Evolutionary conservation across 2,888 invertebrate species (phyloP).

Genomic region (Ectemnius continuus): DNA sequence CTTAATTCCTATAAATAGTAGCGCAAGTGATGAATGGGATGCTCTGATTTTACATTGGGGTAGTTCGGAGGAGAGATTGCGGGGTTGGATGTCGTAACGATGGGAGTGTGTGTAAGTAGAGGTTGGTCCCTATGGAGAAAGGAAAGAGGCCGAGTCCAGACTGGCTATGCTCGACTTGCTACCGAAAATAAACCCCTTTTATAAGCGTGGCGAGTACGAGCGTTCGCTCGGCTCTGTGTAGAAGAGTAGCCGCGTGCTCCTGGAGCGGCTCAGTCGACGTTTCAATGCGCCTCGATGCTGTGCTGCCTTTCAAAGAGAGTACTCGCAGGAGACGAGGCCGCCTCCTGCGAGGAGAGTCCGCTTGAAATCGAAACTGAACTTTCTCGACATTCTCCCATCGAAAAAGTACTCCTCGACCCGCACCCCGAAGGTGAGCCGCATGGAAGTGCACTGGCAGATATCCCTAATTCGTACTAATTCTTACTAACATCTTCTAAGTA

Average conservation of each 20-base stretch:
- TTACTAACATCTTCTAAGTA: background rate
- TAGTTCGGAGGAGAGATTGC: too few relatives aligned
- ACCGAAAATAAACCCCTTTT: constrained; percentile 56
- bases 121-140: constrained; percentile 21
- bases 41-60: too few relatives aligned
- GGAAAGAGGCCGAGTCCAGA: constrained; percentile 15
- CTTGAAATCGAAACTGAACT: constrained; percentile 22
- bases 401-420: constrained; percentile 27
- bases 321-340: constrained; percentile 49
- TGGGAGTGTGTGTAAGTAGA: background rate
- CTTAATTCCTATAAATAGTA: too few relatives aligned
- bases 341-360: constrained; percentile 39
- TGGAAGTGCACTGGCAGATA: background rate
- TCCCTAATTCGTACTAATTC: background rate
- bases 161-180: constrained; percentile 39
- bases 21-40: too few relatives aligned
- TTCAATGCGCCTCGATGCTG: constrained; percentile 65
- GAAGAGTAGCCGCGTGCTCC: constrained; percentile 41
- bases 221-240: constrained; percentile 23
- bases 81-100: background rate
- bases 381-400: background rate
- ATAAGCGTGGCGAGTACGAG: constrained; percentile 36
- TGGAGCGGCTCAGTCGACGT: constrained; percentile 48
- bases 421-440: constrained; percentile 44
- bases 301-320: constrained; percentile 72